Evolutionary conservation across 2,888 invertebrate species (phyloP).

Genomic region (Eupithecia inturbata): DNA sequence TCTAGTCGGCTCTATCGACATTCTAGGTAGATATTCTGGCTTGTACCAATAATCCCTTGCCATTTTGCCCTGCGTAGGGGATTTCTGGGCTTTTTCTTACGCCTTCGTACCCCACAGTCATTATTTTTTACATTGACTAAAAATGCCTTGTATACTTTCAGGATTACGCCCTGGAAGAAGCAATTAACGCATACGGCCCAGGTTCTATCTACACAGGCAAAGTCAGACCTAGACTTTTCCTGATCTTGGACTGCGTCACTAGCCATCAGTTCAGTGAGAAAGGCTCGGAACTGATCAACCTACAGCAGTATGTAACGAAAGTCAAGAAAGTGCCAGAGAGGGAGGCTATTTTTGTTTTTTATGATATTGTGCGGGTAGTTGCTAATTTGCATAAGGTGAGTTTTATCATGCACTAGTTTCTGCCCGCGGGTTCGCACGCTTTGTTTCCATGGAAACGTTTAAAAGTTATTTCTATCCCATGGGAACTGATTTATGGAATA

Average conservation of each 20-base stretch:
- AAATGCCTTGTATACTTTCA: constrained; percentile 60
- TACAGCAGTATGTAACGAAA: constrained; percentile 90
- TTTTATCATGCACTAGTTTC: neutral
- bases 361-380: constrained; percentile 89
- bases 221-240: constrained; percentile 85
- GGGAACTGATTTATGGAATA: too few relatives aligned
- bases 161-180: constrained; percentile 88
- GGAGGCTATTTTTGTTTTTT: constrained; percentile 89
- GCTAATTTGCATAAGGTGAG: constrained; percentile 88
- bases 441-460: too few relatives aligned
- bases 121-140: neutral
- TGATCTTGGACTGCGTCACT: constrained; percentile 89
- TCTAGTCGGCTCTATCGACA: too few relatives aligned
- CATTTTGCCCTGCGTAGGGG: too few relatives aligned
- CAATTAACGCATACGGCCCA: constrained; percentile 73
- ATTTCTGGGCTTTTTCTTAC: too few relatives aligned
- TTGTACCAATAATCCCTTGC: too few relatives aligned
- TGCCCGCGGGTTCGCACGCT: too few relatives aligned
- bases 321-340: constrained; percentile 89
- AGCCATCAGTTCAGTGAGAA: constrained; percentile 86
- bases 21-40: too few relatives aligned
- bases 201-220: constrained; percentile 84
- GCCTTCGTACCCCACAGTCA: too few relatives aligned
- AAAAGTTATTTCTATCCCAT: too few relatives aligned
- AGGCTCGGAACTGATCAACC: constrained; percentile 85